These are phyloP conservation scores for Capricornis sumatraensis DNA, from an alignment of 2,113 vertebrate genomes.

Conservation along the genomic window DNA sequence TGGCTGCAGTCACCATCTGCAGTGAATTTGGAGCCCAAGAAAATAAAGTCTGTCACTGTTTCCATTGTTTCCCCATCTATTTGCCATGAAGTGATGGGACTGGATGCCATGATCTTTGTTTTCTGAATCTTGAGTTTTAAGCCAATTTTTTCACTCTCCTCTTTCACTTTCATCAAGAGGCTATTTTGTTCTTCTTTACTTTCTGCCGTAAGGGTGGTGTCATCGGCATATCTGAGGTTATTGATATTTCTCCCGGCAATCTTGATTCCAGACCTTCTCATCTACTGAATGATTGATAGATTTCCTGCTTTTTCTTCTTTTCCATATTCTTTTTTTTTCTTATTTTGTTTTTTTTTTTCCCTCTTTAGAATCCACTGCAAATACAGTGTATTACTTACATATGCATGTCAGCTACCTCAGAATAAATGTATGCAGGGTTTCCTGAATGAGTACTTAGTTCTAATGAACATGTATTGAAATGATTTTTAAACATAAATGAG, in stretches of 20 bases:
- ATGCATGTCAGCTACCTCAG: not conserved
- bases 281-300: not conserved
- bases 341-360: not conserved
- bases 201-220: not conserved
- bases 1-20: not conserved
- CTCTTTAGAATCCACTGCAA: not conserved
- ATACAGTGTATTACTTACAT: not conserved
- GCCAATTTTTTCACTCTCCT: not conserved
- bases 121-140: not conserved
- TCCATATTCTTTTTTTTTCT: rapidly evolving
- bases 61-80: not conserved
- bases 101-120: not conserved
- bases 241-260: not conserved
- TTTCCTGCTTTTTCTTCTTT: not conserved
- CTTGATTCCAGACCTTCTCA: not conserved
- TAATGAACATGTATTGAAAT: not conserved
- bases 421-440: not conserved
- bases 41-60: not conserved
- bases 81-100: not conserved
- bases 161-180: not conserved
- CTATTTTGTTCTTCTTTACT: not conserved
- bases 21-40: not conserved
- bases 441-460: not conserved
- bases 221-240: not conserved
- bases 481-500: not conserved